phyloP scores from a whole-genome alignment of 2,888 invertebrate genomes.

The Arrhopalites spinosus region DNA sequence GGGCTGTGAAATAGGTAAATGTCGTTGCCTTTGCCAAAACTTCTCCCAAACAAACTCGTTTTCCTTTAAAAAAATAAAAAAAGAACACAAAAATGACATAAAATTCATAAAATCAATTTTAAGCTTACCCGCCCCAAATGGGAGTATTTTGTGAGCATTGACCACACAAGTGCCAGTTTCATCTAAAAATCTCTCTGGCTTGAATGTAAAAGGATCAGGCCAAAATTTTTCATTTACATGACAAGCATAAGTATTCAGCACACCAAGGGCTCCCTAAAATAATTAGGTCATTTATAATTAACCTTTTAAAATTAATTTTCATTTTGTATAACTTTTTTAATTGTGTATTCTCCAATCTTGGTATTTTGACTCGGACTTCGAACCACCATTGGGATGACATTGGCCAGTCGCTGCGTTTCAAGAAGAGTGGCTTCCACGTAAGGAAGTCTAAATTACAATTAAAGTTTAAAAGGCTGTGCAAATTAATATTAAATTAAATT shows the following conservation, averaged over 20 bases:
- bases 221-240: constrained; percentile 40
- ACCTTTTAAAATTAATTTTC: background rate
- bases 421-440: constrained; percentile 48
- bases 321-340: constrained; percentile 49
- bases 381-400: constrained; percentile 44
- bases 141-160: constrained; percentile 46
- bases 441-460: no score
- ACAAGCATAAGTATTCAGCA: constrained; percentile 38
- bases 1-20: constrained; percentile 16
- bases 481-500: no score
- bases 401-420: constrained; percentile 45
- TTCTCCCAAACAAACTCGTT: constrained; percentile 24
- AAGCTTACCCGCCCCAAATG: constrained; percentile 45
- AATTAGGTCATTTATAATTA: no score
- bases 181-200: constrained; percentile 46
- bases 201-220: constrained; percentile 41
- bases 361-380: constrained; percentile 39
- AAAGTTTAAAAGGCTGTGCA: no score
- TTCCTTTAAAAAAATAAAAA: background rate
- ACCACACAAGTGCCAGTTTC: constrained; percentile 41
- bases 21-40: constrained; percentile 2
- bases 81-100: no score
- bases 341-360: constrained; percentile 31
- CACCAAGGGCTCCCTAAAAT: constrained; percentile 40
- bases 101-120: no score